Percentiles rank a stretch among this genome's conserved stretches.
These are phyloP conservation scores for Melanocharis versteri DNA, from an alignment of 2,113 vertebrate species.

Conservation along the genomic window DNA sequence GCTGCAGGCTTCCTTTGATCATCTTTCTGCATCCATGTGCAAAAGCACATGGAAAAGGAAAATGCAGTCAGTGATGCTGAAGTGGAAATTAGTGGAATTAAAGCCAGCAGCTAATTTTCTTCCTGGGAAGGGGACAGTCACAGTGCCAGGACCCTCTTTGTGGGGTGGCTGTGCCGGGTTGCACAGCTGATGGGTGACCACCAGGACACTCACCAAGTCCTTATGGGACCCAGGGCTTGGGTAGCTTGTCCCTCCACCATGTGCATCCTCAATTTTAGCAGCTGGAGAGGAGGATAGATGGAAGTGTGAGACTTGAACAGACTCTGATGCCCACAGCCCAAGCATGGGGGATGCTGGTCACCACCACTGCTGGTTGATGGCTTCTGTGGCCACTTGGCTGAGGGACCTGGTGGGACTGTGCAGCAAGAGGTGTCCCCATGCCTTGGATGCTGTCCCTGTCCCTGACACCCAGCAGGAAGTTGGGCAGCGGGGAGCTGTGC, in stretches of 20 bases:
- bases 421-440: background rate
- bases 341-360: background rate
- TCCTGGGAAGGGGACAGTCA: background rate
- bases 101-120: background rate
- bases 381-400: background rate
- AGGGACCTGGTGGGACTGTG: background rate
- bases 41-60: background rate
- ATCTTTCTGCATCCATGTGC: background rate
- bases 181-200: background rate
- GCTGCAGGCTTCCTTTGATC: background rate
- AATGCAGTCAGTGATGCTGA: background rate
- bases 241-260: background rate
- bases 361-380: background rate
- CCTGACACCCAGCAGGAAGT: background rate
- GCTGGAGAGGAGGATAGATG: background rate
- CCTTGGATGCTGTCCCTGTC: background rate
- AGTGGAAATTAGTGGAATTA: background rate
- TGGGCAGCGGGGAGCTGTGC: background rate
- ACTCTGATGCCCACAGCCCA: background rate
- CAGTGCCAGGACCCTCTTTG: background rate
- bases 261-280: background rate
- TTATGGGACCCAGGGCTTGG: background rate
- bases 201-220: background rate
- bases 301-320: background rate
- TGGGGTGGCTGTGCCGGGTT: accelerated